Conservation (phyloP, 2,113 vertebrate genomes). For the Prunella fulvescens region DNA sequence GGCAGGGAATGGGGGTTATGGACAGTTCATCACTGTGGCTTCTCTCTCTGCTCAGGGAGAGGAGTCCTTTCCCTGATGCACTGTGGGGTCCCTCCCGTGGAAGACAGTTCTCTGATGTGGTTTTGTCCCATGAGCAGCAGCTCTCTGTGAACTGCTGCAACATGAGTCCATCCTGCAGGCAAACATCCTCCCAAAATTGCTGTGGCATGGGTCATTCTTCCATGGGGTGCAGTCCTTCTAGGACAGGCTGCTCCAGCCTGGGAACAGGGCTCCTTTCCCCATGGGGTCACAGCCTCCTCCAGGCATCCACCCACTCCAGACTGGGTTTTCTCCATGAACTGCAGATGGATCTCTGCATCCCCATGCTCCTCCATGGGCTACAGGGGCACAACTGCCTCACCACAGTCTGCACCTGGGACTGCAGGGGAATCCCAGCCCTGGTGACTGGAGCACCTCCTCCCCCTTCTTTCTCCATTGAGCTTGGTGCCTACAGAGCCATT, state of each 20-base stretch:
- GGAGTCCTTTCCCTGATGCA: background rate
- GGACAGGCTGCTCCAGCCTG: background rate
- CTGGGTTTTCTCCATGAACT: background rate
- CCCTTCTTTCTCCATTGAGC: background rate
- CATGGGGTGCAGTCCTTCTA: rapidly evolving
- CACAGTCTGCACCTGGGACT: rapidly evolving
- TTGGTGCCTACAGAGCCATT: background rate
- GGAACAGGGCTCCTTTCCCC: background rate
- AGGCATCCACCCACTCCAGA: rapidly evolving
- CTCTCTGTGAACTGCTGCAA: background rate
- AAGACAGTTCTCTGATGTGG: background rate
- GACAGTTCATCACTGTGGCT: background rate
- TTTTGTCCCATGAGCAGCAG: background rate
- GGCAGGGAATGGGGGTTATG: no score
- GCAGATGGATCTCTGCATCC: background rate
- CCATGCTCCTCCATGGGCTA: background rate
- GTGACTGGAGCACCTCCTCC: background rate
- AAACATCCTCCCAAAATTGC: background rate
- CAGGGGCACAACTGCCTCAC: no score
- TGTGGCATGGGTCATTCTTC: rapidly evolving
- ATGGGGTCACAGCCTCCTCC: background rate
- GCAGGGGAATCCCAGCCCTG: background rate
- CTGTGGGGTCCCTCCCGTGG: background rate
- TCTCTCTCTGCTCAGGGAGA: background rate
- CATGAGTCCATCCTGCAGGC: background rate